A percentile compares a stretch with the other conserved stretches of the same genome.
phyloP scores from a whole-genome alignment of 1,140 invertebrate species.

The Aphelinus atriplicis region DNA sequence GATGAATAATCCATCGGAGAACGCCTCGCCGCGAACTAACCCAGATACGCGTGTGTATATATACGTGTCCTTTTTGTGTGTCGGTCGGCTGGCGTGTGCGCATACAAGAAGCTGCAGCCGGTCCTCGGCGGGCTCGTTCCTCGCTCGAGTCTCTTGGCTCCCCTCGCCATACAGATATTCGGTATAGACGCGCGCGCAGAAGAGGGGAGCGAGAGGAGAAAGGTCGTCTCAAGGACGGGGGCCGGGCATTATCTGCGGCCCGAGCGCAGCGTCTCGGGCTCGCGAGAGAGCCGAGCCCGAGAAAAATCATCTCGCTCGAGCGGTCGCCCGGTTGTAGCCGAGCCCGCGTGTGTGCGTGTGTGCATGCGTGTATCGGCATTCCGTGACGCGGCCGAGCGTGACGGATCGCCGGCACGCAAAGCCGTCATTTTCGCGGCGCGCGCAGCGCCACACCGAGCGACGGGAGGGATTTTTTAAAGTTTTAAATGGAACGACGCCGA shows the following conservation, averaged over 20 bases:
- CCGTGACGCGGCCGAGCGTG: neutral
- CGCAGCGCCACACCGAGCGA: no score
- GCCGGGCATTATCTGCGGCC: neutral
- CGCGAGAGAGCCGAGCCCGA: neutral
- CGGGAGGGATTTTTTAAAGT: neutral
- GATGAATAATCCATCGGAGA: no score
- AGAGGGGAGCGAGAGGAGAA: constrained; percentile 9
- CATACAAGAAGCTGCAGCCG: no score
- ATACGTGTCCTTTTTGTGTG: no score
- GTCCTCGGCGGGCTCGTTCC: neutral
- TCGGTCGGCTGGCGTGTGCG: no score
- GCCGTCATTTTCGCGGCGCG: constrained; percentile 2
- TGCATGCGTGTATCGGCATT: neutral
- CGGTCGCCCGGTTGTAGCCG: no score
- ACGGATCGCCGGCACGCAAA: constrained; percentile 27
- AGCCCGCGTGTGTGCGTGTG: neutral
- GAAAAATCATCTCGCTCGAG: neutral
- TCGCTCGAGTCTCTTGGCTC: neutral
- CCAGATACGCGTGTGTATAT: no score
- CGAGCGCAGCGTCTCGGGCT: neutral
- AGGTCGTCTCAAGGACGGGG: constrained; percentile 41
- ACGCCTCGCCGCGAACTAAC: no score
- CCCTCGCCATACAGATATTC: neutral
- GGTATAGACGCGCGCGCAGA: neutral
- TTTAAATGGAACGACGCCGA: constrained; percentile 3